Evolutionary conservation across 2,797 vertebrate genomes (phyloP), one percentile per base, ranked within the genome.

Genomic region (Rhinoraja longicauda): DNA sequence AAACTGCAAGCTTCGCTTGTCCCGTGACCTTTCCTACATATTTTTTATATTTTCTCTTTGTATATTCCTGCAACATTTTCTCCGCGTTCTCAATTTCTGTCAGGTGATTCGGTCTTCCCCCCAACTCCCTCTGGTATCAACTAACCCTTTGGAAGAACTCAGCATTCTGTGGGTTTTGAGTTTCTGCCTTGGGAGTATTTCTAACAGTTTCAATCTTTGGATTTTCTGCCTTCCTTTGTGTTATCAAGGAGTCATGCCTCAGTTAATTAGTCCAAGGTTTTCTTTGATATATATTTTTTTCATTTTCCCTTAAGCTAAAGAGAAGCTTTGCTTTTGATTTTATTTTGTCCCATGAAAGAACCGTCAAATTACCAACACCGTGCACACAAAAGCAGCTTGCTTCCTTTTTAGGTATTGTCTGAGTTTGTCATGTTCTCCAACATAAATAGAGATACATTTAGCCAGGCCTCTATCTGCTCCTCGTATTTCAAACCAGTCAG

Each of bases 101-200:
- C 39, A 32, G 59, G 13, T 88, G 59, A 67, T 4, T 19, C 67
- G 84, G 84, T 9, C 17, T n/a, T 88, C 17, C 32, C 0, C 32
- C 84, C 67, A 88, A 88, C n/a, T 67, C 84, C 17, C 84, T 67
- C 84, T 64, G 84, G 15, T 67, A 7, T 32, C 59, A 21, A 67
- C 84, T 21, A 88, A 64, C 84, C 62, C 84, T 67, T 36, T 21
- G 67, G 29, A 86, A 59, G 79, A 86, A 4, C 57, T 15, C 15
- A 57, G 15, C n/a, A 67, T 88, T 88, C 36, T 88, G 84, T 67
- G 0, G 84, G 84, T 67, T 88, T 88, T 88, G 84, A 88, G 59
- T 67, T 36, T 67, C 62, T 12, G 62, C 59, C 62, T 36, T 88
- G 84, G 59, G 84, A 64, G 62, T 86, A 62, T 86, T 86, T 62